Evolutionary conservation across 2,797 vertebrate species (phyloP).

Genomic region (Sylvia borin): DNA sequence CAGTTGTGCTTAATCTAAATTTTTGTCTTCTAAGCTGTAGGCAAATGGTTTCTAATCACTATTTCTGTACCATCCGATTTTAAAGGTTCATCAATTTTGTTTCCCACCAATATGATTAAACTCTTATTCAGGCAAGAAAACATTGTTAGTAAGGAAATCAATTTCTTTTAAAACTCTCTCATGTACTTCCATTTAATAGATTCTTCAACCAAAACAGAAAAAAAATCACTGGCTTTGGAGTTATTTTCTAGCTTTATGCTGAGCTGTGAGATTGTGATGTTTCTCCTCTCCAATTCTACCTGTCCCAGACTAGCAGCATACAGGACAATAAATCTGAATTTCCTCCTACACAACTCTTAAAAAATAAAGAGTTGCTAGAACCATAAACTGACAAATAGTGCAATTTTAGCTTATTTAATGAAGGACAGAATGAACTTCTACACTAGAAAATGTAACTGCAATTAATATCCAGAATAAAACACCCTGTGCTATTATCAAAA

Average conservation of each 20-base stretch:
- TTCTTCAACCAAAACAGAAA: constrained; percentile 1
- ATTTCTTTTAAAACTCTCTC: constrained; percentile 39
- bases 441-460: neutral
- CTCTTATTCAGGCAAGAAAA: constrained; percentile 46
- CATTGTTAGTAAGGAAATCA: constrained; percentile 49
- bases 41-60: constrained; percentile 41
- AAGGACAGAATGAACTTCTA: constrained; percentile 1
- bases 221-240: neutral
- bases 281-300: neutral
- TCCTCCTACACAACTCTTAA: neutral
- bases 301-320: neutral
- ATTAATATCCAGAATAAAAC: constrained; percentile 43
- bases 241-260: neutral
- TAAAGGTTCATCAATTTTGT: constrained; percentile 28
- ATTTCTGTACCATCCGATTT: neutral
- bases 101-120: constrained; percentile 44
- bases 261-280: neutral
- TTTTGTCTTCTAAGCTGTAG: constrained; percentile 31
- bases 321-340: neutral
- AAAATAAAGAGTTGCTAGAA: neutral
- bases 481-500: neutral
- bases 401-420: neutral
- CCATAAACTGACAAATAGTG: neutral
- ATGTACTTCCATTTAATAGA: constrained; percentile 17
- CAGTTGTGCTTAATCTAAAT: constrained; percentile 44